Percentiles rank a stretch among this genome's conserved stretches.
Evolutionary conservation across 1,140 invertebrate species (phyloP).

Genomic region (Pseudomyrmex sp.): DNA sequence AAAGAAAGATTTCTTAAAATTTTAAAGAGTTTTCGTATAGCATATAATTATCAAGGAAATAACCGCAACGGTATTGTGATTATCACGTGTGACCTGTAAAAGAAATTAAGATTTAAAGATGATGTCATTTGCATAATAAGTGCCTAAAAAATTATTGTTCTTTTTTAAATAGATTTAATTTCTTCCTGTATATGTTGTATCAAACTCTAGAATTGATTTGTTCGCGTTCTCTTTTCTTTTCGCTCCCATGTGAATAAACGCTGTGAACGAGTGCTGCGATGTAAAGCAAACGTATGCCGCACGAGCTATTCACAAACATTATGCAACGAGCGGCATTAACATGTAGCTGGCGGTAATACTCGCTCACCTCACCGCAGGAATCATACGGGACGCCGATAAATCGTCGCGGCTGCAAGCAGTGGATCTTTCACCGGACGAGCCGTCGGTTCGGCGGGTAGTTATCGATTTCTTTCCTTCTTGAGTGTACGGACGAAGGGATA

Average conservation of each 20-base stretch:
- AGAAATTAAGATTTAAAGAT: background rate
- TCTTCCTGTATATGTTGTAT: no score
- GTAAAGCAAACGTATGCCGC: background rate
- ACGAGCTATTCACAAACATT: conserved; percentile 43
- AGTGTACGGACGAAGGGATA: conserved; percentile 21
- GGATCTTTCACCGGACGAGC: conserved; percentile 6
- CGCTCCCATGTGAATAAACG: conserved; percentile 13
- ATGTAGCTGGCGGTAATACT: conserved; percentile 21
- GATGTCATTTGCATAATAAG: no score
- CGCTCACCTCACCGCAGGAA: conserved; percentile 9
- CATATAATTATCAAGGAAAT: conserved; percentile 17
- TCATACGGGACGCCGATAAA: conserved; percentile 45
- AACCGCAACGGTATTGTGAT: background rate
- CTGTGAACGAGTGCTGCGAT: no score
- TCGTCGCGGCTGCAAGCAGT: conserved; percentile 35
- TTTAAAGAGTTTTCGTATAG: background rate
- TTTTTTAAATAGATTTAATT: no score
- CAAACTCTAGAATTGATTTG: conserved; percentile 1
- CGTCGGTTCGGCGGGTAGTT: conserved; percentile 48
- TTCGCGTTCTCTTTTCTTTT: conserved; percentile 12
- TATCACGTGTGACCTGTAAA: background rate
- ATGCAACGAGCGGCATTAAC: conserved; percentile 44
- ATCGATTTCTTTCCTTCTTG: conserved; percentile 62
- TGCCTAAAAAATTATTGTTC: no score
- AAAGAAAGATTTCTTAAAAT: conserved; percentile 32